phyloP scores from a whole-genome alignment of 2,888 invertebrate genomes.

The Andrena marginata region DNA sequence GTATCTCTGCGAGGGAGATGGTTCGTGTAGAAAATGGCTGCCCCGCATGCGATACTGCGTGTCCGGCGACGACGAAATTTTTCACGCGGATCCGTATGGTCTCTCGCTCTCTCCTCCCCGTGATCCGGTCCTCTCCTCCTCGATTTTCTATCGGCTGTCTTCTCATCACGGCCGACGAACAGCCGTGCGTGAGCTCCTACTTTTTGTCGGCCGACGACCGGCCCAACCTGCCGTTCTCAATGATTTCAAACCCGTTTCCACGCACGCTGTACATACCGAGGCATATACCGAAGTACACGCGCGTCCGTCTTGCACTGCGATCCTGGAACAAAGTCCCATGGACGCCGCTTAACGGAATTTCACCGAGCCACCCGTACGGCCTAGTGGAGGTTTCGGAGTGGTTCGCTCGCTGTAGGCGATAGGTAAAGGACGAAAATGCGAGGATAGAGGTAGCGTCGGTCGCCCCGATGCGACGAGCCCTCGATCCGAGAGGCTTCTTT shows the following conservation, averaged over 20 bases:
- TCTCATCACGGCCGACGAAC: constrained; percentile 69
- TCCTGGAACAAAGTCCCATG: constrained; percentile 50
- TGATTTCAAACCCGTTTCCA: constrained; percentile 75
- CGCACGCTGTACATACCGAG: constrained; percentile 38
- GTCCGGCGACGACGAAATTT: constrained; percentile 56
- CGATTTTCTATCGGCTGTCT: constrained; percentile 59
- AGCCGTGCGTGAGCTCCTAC: constrained; percentile 70
- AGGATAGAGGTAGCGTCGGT: neutral
- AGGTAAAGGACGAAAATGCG: neutral
- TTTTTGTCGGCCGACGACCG: constrained; percentile 72
- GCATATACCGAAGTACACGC: constrained; percentile 14
- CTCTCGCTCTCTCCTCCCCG: constrained; percentile 19
- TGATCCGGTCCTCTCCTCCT: constrained; percentile 38
- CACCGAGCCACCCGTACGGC: neutral
- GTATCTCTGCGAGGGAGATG: constrained; percentile 3
- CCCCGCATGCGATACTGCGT: constrained; percentile 42
- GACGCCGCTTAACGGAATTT: constrained; percentile 54
- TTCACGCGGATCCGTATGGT: constrained; percentile 46
- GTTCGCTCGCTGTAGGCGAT: neutral
- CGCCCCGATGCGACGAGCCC: neutral
- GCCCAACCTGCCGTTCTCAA: constrained; percentile 70
- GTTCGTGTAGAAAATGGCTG: constrained; percentile 25
- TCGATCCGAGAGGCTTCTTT: constrained; percentile 1
- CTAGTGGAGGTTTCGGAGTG: neutral
- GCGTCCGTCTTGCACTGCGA: constrained; percentile 44